Percentiles rank a stretch among this genome's conserved stretches.
Evolutionary conservation across 2,888 invertebrate species (phyloP).

Genomic region (Eumacrocentrus americanus): DNA sequence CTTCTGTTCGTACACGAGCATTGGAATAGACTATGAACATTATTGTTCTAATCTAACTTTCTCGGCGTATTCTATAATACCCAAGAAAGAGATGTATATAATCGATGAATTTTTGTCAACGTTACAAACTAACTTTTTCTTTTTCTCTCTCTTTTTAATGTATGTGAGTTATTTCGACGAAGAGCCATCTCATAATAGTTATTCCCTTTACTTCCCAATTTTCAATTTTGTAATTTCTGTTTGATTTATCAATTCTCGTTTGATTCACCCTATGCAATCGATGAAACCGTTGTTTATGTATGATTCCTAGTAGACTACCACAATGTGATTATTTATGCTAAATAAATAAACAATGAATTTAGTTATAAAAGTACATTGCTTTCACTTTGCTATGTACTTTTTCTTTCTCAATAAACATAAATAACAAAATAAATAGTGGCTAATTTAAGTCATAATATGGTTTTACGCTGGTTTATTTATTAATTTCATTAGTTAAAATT

Average conservation of each 20-base stretch:
- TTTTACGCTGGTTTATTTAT: not conserved
- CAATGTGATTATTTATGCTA: conserved; percentile 41
- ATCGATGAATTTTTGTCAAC: conserved; percentile 9
- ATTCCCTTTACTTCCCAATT: too few species aligned
- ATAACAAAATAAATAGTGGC: not conserved
- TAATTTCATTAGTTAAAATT: not conserved
- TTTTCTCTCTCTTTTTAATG: not conserved
- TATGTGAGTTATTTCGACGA: not conserved
- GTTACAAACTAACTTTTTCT: not conserved
- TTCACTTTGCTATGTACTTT: not conserved
- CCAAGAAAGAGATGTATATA: conserved; percentile 30
- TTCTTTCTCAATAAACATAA: too few species aligned
- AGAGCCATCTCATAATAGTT: too few species aligned
- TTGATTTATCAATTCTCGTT: conserved; percentile 13
- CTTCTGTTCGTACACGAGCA: not conserved
- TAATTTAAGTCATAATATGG: too few species aligned
- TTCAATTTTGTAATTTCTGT: conserved; percentile 3
- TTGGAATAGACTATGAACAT: not conserved
- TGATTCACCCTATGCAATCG: conserved; percentile 24
- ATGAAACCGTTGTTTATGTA: conserved; percentile 34
- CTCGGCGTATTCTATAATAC: conserved; percentile 36
- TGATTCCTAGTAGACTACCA: conserved; percentile 30
- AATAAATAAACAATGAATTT: conserved; percentile 28
- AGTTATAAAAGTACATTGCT: not conserved
- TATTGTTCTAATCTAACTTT: not conserved